Conservation (phyloP, 2,888 invertebrate species). For the Lymantria monacha region DNA sequence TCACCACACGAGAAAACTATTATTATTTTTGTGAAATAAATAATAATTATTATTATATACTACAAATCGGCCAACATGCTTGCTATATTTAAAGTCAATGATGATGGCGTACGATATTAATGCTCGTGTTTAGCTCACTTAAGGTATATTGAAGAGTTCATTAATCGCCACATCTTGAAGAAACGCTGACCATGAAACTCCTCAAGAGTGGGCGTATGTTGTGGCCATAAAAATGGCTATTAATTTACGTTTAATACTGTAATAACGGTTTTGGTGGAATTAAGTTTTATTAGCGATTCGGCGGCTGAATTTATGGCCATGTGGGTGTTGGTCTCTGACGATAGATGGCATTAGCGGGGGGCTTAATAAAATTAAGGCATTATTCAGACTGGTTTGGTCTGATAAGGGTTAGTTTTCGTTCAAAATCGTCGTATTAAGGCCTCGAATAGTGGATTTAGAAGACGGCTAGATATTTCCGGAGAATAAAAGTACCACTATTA, state of each 20-base stretch:
- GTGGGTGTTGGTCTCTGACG: conserved; percentile 12
- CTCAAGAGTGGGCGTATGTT: conserved; percentile 41
- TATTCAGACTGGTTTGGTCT: not conserved
- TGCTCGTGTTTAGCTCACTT: conserved; percentile 48
- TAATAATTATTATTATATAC: no score
- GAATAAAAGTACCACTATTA: not conserved
- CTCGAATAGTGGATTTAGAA: not conserved
- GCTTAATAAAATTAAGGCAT: not conserved
- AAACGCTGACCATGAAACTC: conserved; percentile 61
- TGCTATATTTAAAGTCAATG: conserved; percentile 19
- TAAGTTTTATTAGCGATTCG: conserved; percentile 30
- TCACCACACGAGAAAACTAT: no score
- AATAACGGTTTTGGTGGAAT: conserved; percentile 28
- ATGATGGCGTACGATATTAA: conserved; percentile 43
- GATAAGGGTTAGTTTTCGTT: not conserved
- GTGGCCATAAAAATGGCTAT: conserved; percentile 49
- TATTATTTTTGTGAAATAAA: no score
- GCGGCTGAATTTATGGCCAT: conserved; percentile 18
- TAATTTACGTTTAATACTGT: conserved; percentile 38
- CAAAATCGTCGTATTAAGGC: not conserved
- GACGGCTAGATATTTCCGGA: not conserved
- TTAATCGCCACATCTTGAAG: conserved; percentile 66
- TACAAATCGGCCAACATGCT: conserved; percentile 14
- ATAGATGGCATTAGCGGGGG: conserved; percentile 7
- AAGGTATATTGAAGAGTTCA: conserved; percentile 64